These are phyloP conservation scores for Sinocyclocheilus rhinocerous DNA, from an alignment of 2,113 vertebrate species.

Conservation along the genomic window DNA sequence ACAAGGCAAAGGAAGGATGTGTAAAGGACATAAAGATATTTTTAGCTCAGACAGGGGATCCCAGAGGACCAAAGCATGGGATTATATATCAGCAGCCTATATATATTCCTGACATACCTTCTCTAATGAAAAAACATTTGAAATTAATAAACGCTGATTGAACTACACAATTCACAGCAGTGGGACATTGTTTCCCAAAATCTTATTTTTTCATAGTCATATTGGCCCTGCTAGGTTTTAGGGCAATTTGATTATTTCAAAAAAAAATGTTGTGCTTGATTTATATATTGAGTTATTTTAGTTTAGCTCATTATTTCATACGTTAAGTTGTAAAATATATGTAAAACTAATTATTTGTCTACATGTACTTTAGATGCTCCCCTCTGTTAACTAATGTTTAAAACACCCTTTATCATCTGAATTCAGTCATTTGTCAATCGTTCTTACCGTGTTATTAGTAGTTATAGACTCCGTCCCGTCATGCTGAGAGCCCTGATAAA, in stretches of 20 bases:
- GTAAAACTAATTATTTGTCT: no score
- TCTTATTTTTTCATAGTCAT: background rate
- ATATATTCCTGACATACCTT: constrained; percentile 11
- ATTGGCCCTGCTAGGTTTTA: background rate
- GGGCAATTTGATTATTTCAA: background rate
- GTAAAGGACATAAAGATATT: constrained; percentile 17
- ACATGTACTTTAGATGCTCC: background rate
- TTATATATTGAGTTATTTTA: constrained; percentile 12
- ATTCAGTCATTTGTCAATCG: background rate
- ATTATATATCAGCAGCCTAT: constrained; percentile 34
- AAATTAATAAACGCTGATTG: background rate
- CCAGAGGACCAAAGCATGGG: constrained; percentile 3
- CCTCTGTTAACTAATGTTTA: background rate
- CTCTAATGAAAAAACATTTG: background rate
- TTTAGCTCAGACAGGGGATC: constrained; percentile 1
- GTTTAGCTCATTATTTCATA: no score
- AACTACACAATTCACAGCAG: background rate
- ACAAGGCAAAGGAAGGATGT: constrained; percentile 27
- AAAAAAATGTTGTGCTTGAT: no score
- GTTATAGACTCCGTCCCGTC: constrained; percentile 70
- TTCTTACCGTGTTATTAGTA: constrained; percentile 68
- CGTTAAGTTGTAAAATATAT: no score
- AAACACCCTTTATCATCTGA: background rate
- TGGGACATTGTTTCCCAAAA: background rate
- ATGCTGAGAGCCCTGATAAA: constrained; percentile 76